A percentile compares a stretch with the other conserved stretches of the same genome.
Conservation (phyloP, 2,797 vertebrate species). For the Tinamus major region DNA sequence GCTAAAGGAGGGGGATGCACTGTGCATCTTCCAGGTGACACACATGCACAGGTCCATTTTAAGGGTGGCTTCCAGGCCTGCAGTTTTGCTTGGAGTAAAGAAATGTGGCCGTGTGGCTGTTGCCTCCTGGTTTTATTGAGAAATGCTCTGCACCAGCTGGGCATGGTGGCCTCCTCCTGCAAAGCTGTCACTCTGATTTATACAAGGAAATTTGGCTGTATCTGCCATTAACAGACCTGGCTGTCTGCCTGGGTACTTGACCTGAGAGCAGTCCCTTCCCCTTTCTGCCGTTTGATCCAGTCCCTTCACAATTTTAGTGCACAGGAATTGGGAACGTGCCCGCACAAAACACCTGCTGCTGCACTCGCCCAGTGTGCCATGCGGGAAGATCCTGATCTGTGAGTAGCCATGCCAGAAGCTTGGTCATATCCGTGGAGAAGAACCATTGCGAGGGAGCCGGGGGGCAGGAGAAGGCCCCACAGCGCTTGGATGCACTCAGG, state of each 20-base stretch:
- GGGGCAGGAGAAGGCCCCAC: constrained; percentile 51
- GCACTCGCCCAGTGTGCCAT: neutral
- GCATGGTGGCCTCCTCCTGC: accelerated
- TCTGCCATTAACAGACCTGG: neutral
- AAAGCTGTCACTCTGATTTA: neutral
- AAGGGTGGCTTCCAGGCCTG: neutral
- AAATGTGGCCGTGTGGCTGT: neutral
- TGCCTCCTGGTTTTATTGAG: neutral
- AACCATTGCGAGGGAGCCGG: accelerated
- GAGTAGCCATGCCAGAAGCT: neutral
- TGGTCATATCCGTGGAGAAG: neutral
- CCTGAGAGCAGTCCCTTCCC: neutral
- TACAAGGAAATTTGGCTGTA: neutral
- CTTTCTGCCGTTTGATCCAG: neutral
- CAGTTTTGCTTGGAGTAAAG: neutral
- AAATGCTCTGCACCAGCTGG: neutral
- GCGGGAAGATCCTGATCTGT: too few relatives aligned
- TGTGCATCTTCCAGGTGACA: neutral
- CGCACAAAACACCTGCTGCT: neutral
- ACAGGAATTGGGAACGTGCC: accelerated
- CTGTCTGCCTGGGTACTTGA: neutral
- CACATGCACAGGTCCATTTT: neutral
- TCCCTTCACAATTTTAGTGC: neutral
- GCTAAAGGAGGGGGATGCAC: neutral
- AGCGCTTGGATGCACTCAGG: constrained; percentile 82